Evolutionary conservation across 2,797 vertebrate genomes (phyloP), one percentile per base, ranked within the genome.

Genomic region (Pseudomugil tenellus): DNA sequence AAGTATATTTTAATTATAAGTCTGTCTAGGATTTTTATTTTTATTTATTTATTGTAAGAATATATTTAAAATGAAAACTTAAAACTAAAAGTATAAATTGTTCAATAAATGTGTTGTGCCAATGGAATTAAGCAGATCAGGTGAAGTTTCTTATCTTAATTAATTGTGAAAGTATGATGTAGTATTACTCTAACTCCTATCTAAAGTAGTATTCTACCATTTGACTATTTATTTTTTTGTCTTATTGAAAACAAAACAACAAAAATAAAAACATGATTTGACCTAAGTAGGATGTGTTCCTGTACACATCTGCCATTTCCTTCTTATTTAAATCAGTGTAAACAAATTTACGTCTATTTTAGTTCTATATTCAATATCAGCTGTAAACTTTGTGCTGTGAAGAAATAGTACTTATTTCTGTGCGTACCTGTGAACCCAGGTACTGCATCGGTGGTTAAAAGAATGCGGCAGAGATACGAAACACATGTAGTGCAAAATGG

Each of bases 401-500:
- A 39, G 55, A 64, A 26, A 48, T 21, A 39, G 55, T 60, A 60
- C 67, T 72, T 74, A 65, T 65, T 63, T 55, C 16, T 63, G 10
- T 69, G 25, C 10, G n/a, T n/a, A n/a, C n/a, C 13, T 61, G 34
- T 32, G 39, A 72, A 85, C 82, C 37, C 34, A 58, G 31, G 58
- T 62, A 58, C 49, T 74, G 71, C 56, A 55, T 6, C 17, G 84
- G 68, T 71, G 72, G 67, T 70, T 10, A 58, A 12, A 70, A 12
- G 16, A 63, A 39, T 0, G 2, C 53, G 12, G 28, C 49, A 56
- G 32, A 53, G 34, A 49, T n/a, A 54, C 58, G 11, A 68, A 72
- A 61, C 16, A 13, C 13, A 11, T 28, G 37, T 3, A 56, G 23
- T 7, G 1, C 32, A 35, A 21, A 11, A 35, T 1, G 17, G 58